Conservation (phyloP, 2,797 vertebrate genomes). For the Enteromius argenteus region DNA sequence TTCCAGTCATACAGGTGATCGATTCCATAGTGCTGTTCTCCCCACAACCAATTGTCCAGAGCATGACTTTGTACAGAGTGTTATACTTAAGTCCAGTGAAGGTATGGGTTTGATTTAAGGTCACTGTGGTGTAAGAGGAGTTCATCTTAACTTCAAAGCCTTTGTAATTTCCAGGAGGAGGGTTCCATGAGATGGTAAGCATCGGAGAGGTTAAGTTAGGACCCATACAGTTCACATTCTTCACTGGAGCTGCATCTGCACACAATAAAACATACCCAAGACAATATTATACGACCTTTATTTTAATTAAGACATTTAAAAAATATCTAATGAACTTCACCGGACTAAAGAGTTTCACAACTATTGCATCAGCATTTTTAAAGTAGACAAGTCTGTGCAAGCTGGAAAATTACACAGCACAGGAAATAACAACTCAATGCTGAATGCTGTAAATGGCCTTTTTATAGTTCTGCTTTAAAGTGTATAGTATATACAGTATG, state of each 20-base stretch:
- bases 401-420: not conserved
- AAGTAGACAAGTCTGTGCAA: not conserved
- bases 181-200: conserved; percentile 40
- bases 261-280: not conserved
- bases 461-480: not conserved
- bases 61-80: conserved; percentile 36
- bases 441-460: not conserved
- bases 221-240: conserved; percentile 10
- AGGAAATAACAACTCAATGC: not conserved
- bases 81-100: conserved; percentile 63
- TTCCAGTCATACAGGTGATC: conserved; percentile 61
- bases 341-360: not conserved
- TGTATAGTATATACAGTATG: not conserved
- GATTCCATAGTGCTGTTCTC: conserved; percentile 46
- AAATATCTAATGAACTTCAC: not conserved
- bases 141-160: conserved; percentile 31
- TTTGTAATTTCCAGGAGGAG: not conserved
- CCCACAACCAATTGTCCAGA: conserved; percentile 74
- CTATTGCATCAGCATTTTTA: not conserved
- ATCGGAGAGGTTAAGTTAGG: conserved; percentile 42
- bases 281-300: not conserved
- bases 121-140: not conserved
- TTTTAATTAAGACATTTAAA: not conserved
- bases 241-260: conserved; percentile 47
- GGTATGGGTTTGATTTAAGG: not conserved